Evolutionary conservation across 1,140 invertebrate genomes (phyloP), one percentile per base, ranked within the genome.

Genomic region (Lasaia peninsularis): DNA sequence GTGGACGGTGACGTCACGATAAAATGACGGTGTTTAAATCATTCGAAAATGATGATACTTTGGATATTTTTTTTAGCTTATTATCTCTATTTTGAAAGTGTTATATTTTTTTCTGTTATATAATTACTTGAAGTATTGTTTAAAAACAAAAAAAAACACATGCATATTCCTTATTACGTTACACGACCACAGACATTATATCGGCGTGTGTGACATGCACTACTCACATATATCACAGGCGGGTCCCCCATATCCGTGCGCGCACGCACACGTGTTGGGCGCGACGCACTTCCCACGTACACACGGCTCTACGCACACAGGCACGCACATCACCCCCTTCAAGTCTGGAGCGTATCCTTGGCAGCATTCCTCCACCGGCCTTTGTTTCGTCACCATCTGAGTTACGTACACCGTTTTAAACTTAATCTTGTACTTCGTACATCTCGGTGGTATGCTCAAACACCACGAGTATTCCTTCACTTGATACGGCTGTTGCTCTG

Each of bases 261-360:
- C 93, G 75, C 97, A 98, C 80, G 96, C 93, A 80, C 97, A 98
- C 57, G 92, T 92, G 69, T 98, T 94, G 0, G 97, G 97, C 14
- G 93, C 95, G 21, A 95, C 83, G 78, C 97, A 98, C 35, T 91
- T 92, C 11, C 97, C 97, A 80, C 97, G 94, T 34, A 95, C 88
- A 75, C 97, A 98, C 11, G 93, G 89, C 24, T 95, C 90, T 5
- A 92, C 92, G 81, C 97, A 98, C 59, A 96, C 90, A 0, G 97
- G 94, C 62, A 94, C 90, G 75, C 96, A 97, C 35, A 89, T 91
- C 56, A 92, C 89, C 16, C 91, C 92, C 10, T 80, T 69, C 1
- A 89, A 87, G 16, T 92, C 93, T 63, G 92, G 86, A 6, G 92
- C 91, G 73, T 96, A 98, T 1, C 89, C 90, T 56, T 90, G 92